Conservation (phyloP, 2,797 vertebrate species). For the Cichlasoma orientale region DNA sequence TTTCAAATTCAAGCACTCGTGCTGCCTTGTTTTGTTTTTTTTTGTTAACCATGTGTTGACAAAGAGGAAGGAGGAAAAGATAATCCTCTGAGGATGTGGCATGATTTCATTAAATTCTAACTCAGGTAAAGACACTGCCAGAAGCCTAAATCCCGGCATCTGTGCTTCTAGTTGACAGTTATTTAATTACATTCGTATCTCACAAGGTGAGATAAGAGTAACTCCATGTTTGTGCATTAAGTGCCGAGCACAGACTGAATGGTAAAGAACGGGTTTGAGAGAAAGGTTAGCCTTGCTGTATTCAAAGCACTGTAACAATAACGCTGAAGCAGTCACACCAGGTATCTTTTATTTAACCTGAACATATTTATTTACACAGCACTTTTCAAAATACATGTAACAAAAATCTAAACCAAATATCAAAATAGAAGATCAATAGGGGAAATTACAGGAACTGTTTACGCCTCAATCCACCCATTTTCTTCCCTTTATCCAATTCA, state of each 20-base stretch:
- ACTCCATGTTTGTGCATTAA: not conserved
- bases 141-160: not conserved
- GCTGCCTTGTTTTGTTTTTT: not conserved
- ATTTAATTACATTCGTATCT: not conserved
- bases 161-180: not conserved
- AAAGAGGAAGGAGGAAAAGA: slow-evolving; percentile 18
- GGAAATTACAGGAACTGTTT: not conserved
- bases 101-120: not conserved
- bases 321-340: no score
- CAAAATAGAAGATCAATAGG: not conserved
- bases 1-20: not conserved
- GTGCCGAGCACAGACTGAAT: not conserved
- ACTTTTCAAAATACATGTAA: not conserved
- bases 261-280: not conserved
- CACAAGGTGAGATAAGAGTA: not conserved
- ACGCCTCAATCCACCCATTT: not conserved
- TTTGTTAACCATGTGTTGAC: slow-evolving; percentile 4
- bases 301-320: no score
- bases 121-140: not conserved
- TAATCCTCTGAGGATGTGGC: not conserved
- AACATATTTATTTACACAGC: not conserved
- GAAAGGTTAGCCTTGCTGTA: no score
- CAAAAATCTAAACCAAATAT: not conserved
- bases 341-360: no score
- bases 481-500: no score